Conservation (phyloP, 2,888 invertebrate genomes). For the Ophion slaviceki region DNA sequence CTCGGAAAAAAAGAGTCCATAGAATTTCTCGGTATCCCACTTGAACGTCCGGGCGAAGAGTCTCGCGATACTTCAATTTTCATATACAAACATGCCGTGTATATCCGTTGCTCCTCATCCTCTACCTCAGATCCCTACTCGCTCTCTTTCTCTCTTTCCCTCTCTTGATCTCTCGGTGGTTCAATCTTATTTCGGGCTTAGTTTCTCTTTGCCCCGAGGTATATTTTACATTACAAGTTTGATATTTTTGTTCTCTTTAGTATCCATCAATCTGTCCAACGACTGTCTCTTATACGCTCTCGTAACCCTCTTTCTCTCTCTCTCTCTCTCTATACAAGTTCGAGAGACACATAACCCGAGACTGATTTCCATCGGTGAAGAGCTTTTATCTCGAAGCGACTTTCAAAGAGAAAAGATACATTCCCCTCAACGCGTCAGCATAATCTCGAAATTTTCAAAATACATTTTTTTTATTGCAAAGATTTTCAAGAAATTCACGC, state of each 20-base stretch:
- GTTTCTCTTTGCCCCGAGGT: conserved; percentile 59
- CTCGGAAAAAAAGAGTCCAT: conserved; percentile 54
- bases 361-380: conserved; percentile 25
- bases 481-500: no score
- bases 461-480: no score
- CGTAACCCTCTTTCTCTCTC: conserved; percentile 9
- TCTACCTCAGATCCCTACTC: background rate
- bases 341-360: conserved; percentile 7
- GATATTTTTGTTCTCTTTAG: conserved; percentile 51
- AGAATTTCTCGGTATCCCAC: conserved; percentile 53
- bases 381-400: conserved; percentile 4
- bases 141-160: background rate
- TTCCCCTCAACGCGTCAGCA: no score
- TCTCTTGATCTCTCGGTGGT: conserved; percentile 16
- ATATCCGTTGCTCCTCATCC: conserved; percentile 10
- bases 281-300: conserved; percentile 9
- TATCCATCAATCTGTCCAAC: conserved; percentile 55
- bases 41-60: conserved; percentile 17
- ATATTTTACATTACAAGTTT: conserved; percentile 43
- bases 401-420: no score
- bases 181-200: conserved; percentile 52
- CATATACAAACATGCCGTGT: conserved; percentile 38
- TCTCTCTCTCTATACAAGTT: conserved; percentile 18
- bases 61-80: conserved; percentile 56
- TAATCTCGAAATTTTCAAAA: no score